Conservation (phyloP, 35 echinoderm and acorn worm species). For the Apostichopus parvimensis region DNA sequence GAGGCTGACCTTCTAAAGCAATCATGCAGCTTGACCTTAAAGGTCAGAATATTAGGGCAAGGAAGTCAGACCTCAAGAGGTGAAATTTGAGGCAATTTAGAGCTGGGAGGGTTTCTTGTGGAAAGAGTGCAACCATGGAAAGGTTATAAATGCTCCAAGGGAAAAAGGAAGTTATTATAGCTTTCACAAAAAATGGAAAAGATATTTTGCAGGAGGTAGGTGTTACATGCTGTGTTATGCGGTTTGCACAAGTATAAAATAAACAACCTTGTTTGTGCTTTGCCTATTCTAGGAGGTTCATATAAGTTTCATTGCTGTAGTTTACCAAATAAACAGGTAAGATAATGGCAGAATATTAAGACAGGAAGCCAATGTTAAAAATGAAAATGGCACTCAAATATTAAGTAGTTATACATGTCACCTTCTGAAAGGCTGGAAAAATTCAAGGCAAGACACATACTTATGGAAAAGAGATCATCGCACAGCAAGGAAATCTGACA, state of each 20-base stretch:
- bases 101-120: constrained; percentile 41
- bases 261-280: constrained; percentile 24
- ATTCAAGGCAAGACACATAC: not conserved
- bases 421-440: too few relatives aligned
- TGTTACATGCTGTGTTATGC: constrained; percentile 42
- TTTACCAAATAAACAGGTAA: constrained; percentile 2
- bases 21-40: constrained; percentile 55
- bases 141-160: constrained; percentile 59
- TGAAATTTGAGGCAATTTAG: constrained; percentile 61
- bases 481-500: not conserved
- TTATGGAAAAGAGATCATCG: constrained; percentile 13
- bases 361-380: not conserved
- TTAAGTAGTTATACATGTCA: too few relatives aligned
- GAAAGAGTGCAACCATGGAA: constrained; percentile 47
- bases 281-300: not conserved
- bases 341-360: not conserved
- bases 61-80: constrained; percentile 58
- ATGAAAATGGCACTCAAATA: too few relatives aligned
- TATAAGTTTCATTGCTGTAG: not conserved
- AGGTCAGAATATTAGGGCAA: constrained; percentile 60
- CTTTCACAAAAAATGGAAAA: constrained; percentile 44
- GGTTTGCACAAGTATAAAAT: constrained; percentile 43
- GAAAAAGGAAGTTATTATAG: constrained; percentile 58
- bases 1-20: constrained; percentile 55
- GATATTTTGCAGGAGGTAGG: constrained; percentile 49